Conservation (phyloP, 2,888 invertebrate genomes). For the Thera obeliscata region DNA sequence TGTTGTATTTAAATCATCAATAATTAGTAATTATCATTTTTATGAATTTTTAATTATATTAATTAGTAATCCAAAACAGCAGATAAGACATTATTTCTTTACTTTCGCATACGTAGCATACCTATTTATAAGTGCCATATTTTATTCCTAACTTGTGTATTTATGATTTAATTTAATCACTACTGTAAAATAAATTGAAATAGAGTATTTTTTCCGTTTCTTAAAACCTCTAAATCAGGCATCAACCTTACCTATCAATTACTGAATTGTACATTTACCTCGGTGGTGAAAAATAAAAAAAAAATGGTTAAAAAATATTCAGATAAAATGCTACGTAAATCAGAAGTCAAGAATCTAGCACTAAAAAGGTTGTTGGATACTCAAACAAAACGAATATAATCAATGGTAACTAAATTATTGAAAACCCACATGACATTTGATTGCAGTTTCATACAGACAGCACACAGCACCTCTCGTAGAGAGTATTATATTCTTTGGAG, state of each 20-base stretch:
- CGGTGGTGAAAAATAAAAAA: neutral
- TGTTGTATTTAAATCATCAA: slow-evolving; percentile 75
- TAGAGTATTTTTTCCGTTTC: slow-evolving; percentile 24
- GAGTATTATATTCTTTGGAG: no score
- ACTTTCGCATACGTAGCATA: slow-evolving; percentile 29
- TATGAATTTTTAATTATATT: slow-evolving; percentile 76
- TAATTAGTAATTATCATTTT: slow-evolving; percentile 65
- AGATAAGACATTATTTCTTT: slow-evolving; percentile 37
- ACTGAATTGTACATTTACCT: neutral
- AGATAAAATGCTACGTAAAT: neutral
- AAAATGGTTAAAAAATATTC: neutral
- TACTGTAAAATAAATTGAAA: slow-evolving; percentile 33
- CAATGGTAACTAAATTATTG: no score
- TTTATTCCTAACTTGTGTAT: slow-evolving; percentile 29
- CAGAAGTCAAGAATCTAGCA: neutral
- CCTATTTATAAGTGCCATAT: slow-evolving; percentile 35
- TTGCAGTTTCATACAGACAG: no score
- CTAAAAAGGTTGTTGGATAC: no score
- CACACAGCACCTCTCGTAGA: no score
- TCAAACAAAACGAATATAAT: no score
- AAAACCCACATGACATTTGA: no score
- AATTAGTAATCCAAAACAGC: slow-evolving; percentile 56
- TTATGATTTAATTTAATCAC: slow-evolving; percentile 28
- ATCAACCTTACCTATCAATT: neutral
- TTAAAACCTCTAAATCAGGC: neutral